A percentile compares a stretch with the other conserved stretches of the same genome.
These are phyloP conservation scores for Nyctalus aviator DNA, from an alignment of 2,797 vertebrate species.

Conservation along the genomic window DNA sequence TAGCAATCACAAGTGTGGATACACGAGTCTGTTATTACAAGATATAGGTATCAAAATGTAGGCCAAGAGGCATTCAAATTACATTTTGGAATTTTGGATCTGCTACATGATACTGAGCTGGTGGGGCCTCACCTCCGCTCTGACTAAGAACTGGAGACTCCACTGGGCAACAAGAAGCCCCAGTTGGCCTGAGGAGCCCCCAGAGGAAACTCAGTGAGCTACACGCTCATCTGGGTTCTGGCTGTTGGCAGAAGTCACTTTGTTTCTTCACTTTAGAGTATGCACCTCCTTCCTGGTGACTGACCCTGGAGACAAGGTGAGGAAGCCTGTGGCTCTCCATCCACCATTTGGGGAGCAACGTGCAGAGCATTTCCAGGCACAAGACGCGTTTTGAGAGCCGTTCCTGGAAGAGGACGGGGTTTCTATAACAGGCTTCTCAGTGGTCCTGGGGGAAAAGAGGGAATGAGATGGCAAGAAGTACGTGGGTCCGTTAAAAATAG, in stretches of 20 bases:
- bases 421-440: conserved; percentile 72
- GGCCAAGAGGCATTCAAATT: neutral
- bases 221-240: conserved; percentile 37
- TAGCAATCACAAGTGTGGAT: neutral
- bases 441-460: conserved; percentile 4
- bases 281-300: conserved; percentile 83
- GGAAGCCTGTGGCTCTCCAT: conserved; percentile 80
- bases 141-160: conserved; percentile 54
- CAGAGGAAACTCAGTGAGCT: conserved; percentile 53
- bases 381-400: neutral
- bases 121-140: neutral
- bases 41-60: neutral
- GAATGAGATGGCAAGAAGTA: neutral
- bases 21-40: neutral
- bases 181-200: neutral
- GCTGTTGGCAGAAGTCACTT: conserved; percentile 73
- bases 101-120: neutral
- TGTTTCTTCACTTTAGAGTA: conserved; percentile 76
- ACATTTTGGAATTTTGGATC: conserved; percentile 22
- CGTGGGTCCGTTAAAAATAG: conserved; percentile 40
- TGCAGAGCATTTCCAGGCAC: neutral
- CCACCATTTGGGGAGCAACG: conserved; percentile 58
- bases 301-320: conserved; percentile 65
- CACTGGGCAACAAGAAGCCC: neutral
- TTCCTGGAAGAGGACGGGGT: neutral